Evolutionary conservation across 2,113 vertebrate genomes (phyloP).

Genomic region (Antennarius striatus): DNA sequence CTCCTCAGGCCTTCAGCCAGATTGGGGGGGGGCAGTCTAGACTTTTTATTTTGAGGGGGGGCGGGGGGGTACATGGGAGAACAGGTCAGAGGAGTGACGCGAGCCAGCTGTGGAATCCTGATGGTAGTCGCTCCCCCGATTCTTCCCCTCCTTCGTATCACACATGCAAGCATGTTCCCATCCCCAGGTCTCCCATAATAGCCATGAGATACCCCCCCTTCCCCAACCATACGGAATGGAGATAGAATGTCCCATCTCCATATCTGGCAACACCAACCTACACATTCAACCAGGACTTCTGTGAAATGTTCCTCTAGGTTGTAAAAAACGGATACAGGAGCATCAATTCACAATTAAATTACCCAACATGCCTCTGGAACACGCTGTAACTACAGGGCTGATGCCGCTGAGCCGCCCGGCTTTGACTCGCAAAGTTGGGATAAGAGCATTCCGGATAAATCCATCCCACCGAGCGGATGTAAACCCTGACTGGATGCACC

Average conservation of each 20-base stretch:
- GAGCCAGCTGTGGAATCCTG: constrained; percentile 79
- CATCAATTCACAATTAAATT: constrained; percentile 57
- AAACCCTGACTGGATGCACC: neutral
- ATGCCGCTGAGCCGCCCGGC: constrained; percentile 43
- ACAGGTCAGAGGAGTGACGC: constrained; percentile 74
- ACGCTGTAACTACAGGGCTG: constrained; percentile 34
- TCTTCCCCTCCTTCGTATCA: constrained; percentile 50
- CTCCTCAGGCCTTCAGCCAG: constrained; percentile 42
- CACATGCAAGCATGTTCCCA: constrained; percentile 40
- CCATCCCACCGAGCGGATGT: constrained; percentile 25
- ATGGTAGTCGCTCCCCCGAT: constrained; percentile 54
- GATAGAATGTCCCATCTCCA: constrained; percentile 68
- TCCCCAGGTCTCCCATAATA: constrained; percentile 68
- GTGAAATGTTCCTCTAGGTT: constrained; percentile 66
- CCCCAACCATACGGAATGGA: constrained; percentile 42
- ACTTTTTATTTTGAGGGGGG: constrained; percentile 71
- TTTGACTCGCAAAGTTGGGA: constrained; percentile 47
- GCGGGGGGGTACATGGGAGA: constrained; percentile 6
- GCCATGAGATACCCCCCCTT: constrained; percentile 70
- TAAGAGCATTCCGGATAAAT: constrained; percentile 37
- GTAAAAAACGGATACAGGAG: constrained; percentile 39
- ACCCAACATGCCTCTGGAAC: constrained; percentile 37
- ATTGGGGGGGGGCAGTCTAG: constrained; percentile 63
- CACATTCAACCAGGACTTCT: constrained; percentile 64
- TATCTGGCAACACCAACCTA: constrained; percentile 75